Evolutionary conservation across 2,113 vertebrate genomes (phyloP), one percentile per base, ranked within the genome.

Genomic region (Ifrita kowaldi): DNA sequence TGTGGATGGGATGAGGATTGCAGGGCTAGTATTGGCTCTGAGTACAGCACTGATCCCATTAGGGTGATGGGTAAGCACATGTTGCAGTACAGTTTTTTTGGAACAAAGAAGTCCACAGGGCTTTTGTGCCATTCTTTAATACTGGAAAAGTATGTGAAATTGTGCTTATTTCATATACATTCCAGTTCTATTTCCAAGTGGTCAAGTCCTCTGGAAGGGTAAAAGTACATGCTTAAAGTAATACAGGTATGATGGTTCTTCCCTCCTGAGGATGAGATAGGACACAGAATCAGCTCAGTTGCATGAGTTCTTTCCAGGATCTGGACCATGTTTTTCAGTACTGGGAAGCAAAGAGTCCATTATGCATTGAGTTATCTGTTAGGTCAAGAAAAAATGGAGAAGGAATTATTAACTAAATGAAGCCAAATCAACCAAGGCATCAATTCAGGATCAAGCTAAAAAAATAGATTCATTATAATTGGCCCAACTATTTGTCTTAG

Each of bases 81-180:
- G 5, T 16, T 76, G 9, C 26, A 50, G 28, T 6, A 27, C 11
- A 39, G 4, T 0, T 7, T 20, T 80, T 60, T 41, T 28, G 1
- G 12, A 76, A 23, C 5, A 59, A 89, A 63, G 10, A 68, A 63
- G 7, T 47, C 33, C 33, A 46, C 23, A 76, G 9, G 17, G 12
- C 5, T 63, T 88, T 52, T 46, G 4, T 50, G 35, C 3, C 20
- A 14, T 42, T 80, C 30, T 55, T 84, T 52, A 56, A 53, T 27
- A 32, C 2, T 42, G 24, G 6, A 37, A 60, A 73, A 53, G 11
- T 17, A 44, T 16, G 10, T 41, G n/a, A 76, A 33, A 55, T 4
- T 62, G 15, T 68, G 7, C 3, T 86, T 83, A 49, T 69, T 79
- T 79, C 6, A 16, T 28, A 21, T 24, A 30, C 1, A 3, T 23